Base-by-base conservation (phyloP, 2,797 vertebrate species). In the Loriculus beryllinus region DNA sequence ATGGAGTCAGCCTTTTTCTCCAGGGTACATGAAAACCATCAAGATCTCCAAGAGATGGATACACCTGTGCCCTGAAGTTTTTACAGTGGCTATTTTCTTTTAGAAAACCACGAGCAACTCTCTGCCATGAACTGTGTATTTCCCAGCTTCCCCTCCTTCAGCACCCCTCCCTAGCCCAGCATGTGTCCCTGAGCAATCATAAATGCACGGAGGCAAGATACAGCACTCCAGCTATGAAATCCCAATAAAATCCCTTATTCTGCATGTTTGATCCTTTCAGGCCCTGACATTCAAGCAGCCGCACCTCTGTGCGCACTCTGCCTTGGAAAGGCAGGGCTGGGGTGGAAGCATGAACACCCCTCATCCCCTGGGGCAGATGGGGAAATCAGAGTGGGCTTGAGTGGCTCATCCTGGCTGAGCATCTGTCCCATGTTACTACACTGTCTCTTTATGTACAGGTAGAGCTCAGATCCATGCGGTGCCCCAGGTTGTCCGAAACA, bases 351-450 rank as follows among this genome's bases (percentile, higher is more conserved):
- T 8, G 28, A 65, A 14, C 45, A 31, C 2, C 21, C n/a, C 13
- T 39, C 12, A 5, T 63, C 31, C 20, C 39, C 29, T 0, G 0
- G 22, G 28, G 60, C 45, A 59, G 28, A 20, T 1, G 4, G 59
- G 71, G 21, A 52, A 49, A 31, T 31, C 40, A 35, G 28, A 63
- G 33, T 7, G 16, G 82, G 62, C 31, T 89, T 3, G 28, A 29
- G 33, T 75, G 54, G 63, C 49, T 93, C 47, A 64, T 3, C 12
- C 37, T 5, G 12, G 29, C 42, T 62, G 40, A 90, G 28, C 20
- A 57, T 29, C 69, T 82, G 65, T 20, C 40, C 48, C 1, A 0
- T 25, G 28, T 49, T 74, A 39, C 48, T 77, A 47, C 45, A 62
- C 52, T 1, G 0, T 37, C 54, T 71, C 63, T 49, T 26, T 72